Percentiles rank a stretch among this genome's conserved stretches.
phyloP scores from a whole-genome alignment of 2,888 invertebrate species.

The Papilio protenor region DNA sequence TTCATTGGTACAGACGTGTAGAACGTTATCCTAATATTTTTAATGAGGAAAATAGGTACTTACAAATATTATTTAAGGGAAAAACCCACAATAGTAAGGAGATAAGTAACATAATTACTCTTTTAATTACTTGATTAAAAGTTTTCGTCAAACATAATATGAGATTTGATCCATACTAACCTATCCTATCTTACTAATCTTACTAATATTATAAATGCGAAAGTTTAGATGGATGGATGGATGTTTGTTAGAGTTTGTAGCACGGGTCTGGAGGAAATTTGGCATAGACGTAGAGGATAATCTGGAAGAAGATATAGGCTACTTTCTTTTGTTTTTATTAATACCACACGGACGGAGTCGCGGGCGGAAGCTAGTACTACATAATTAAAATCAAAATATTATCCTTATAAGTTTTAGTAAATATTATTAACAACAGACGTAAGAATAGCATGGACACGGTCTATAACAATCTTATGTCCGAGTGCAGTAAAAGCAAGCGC shows the following conservation, averaged over 20 bases:
- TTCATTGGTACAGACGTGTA: background rate
- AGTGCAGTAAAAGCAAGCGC: conserved; percentile 48
- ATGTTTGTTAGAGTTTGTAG: too few species aligned
- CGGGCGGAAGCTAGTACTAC: too few species aligned
- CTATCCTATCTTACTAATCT: too few species aligned
- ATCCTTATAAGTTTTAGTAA: too few species aligned
- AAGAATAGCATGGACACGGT: conserved; percentile 13
- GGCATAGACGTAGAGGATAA: too few species aligned
- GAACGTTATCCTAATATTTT: background rate
- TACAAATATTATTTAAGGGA: background rate
- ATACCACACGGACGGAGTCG: too few species aligned
- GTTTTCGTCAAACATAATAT: background rate
- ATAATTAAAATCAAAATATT: too few species aligned
- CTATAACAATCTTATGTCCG: conserved; percentile 43
- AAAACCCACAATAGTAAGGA: background rate
- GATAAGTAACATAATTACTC: background rate
- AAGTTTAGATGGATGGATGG: too few species aligned
- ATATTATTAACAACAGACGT: background rate
- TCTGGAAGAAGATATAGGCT: too few species aligned
- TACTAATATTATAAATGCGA: too few species aligned
- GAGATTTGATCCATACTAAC: background rate
- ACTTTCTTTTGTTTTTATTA: too few species aligned
- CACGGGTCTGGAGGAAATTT: too few species aligned
- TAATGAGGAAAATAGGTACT: background rate
- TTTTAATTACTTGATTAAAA: background rate